phyloP scores from a whole-genome alignment of 2,888 invertebrate genomes.

The Drosophila koepferae region DNA sequence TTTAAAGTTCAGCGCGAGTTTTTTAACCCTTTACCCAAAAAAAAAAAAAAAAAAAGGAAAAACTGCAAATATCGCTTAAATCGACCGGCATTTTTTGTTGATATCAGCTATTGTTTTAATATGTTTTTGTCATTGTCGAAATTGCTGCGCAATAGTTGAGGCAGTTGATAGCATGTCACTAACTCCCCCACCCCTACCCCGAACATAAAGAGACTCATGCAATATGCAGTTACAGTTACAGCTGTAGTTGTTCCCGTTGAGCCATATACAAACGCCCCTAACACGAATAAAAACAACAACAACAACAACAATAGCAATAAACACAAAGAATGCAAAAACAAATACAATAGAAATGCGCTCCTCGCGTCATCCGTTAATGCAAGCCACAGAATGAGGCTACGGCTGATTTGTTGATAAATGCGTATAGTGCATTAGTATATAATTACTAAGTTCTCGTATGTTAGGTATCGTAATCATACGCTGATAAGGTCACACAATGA shows the following conservation, averaged over 20 bases:
- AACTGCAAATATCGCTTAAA: background rate
- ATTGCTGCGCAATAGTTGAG: slow-evolving; percentile 51
- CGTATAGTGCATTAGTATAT: slow-evolving; percentile 1
- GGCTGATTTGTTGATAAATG: slow-evolving; percentile 36
- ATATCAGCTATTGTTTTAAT: slow-evolving; percentile 24
- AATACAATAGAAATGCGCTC: slow-evolving; percentile 9
- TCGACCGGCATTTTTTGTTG: slow-evolving; percentile 21
- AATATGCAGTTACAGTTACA: slow-evolving; percentile 30
- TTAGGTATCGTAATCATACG: slow-evolving; percentile 15
- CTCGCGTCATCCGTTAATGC: slow-evolving; percentile 1
- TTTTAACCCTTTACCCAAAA: slow-evolving; percentile 4
- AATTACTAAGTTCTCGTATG: background rate
- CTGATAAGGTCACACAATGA: slow-evolving; percentile 30
- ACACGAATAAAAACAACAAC: slow-evolving; percentile 2
- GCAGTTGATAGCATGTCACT: slow-evolving; percentile 27
- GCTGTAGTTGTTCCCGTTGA: slow-evolving; percentile 29
- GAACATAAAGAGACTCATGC: background rate
- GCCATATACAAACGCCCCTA: slow-evolving; percentile 11
- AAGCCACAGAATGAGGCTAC: slow-evolving; percentile 17
- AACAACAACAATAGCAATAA: background rate
- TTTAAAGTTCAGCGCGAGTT: slow-evolving; percentile 14
- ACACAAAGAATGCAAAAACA: slow-evolving; percentile 16
- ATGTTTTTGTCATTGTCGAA: slow-evolving; percentile 13
- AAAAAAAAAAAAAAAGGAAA: background rate
- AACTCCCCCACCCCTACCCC: background rate